Evolutionary conservation across 2,888 invertebrate species (phyloP).

Genomic region (Tachina grossa): DNA sequence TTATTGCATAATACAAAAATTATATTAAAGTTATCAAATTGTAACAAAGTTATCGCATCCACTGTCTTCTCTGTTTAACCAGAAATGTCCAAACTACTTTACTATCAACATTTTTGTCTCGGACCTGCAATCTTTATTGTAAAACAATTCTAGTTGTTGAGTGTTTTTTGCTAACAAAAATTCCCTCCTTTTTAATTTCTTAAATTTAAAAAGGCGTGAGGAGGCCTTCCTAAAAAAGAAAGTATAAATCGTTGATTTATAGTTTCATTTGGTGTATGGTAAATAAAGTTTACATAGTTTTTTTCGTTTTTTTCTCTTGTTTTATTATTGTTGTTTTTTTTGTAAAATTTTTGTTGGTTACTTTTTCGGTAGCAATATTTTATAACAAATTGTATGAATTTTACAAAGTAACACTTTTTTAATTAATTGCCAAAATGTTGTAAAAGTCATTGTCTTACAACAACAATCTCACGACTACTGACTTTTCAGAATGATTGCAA

Average conservation of each 20-base stretch:
- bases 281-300: slow-evolving; percentile 47
- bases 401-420: slow-evolving; percentile 74
- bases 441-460: slow-evolving; percentile 68
- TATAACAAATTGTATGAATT: slow-evolving; percentile 70
- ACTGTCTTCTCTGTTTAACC: too few species aligned
- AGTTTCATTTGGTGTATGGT: slow-evolving; percentile 29
- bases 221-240: slow-evolving; percentile 27
- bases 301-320: slow-evolving; percentile 19
- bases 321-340: slow-evolving; percentile 6
- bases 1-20: too few species aligned
- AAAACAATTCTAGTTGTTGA: background rate
- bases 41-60: too few species aligned
- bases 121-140: background rate
- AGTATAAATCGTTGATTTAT: slow-evolving; percentile 33
- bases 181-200: slow-evolving; percentile 13
- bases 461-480: slow-evolving; percentile 43
- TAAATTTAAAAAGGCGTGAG: slow-evolving; percentile 9
- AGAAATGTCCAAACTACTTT: too few species aligned
- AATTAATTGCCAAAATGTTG: slow-evolving; percentile 75
- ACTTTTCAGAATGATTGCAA: slow-evolving; percentile 32
- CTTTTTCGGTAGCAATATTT: slow-evolving; percentile 65
- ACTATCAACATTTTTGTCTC: background rate
- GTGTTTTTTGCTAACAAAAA: background rate
- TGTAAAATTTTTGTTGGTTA: background rate
- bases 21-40: too few species aligned